Conservation (phyloP, 2,797 vertebrate genomes). For the Bradypodion ventrale region DNA sequence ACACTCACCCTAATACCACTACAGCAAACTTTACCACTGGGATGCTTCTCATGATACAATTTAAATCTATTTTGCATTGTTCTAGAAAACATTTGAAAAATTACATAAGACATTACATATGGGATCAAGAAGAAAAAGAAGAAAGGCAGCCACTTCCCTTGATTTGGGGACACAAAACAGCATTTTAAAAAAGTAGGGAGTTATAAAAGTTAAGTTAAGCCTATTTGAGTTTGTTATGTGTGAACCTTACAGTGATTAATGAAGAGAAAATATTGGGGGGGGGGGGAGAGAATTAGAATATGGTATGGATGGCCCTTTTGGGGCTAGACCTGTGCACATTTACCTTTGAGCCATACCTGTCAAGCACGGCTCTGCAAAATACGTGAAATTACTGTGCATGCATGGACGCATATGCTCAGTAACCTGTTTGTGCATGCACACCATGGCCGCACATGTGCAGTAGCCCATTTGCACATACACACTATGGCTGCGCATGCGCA, state of each 20-base stretch:
- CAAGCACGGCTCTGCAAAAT: too few species aligned
- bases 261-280: constrained; percentile 69
- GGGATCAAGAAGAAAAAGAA: constrained; percentile 60
- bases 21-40: constrained; percentile 65
- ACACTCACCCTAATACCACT: constrained; percentile 64
- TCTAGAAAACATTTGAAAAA: constrained; percentile 58
- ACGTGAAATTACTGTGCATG: too few species aligned
- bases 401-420: too few species aligned
- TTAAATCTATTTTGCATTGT: constrained; percentile 63
- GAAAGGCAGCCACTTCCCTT: constrained; percentile 59
- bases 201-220: constrained; percentile 56
- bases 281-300: neutral
- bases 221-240: constrained; percentile 68
- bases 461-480: too few species aligned
- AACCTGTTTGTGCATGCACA: too few species aligned
- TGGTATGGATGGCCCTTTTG: neutral
- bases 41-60: constrained; percentile 68
- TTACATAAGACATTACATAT: constrained; percentile 38
- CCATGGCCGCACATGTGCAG: too few species aligned
- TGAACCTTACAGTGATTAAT: constrained; percentile 71
- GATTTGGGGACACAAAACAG: constrained; percentile 59
- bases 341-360: neutral
- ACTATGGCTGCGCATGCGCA: too few species aligned
- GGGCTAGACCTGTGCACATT: neutral
- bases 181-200: constrained; percentile 59